phyloP scores from a whole-genome alignment of 2,113 vertebrate genomes.

The Pteruthius melanotis region DNA sequence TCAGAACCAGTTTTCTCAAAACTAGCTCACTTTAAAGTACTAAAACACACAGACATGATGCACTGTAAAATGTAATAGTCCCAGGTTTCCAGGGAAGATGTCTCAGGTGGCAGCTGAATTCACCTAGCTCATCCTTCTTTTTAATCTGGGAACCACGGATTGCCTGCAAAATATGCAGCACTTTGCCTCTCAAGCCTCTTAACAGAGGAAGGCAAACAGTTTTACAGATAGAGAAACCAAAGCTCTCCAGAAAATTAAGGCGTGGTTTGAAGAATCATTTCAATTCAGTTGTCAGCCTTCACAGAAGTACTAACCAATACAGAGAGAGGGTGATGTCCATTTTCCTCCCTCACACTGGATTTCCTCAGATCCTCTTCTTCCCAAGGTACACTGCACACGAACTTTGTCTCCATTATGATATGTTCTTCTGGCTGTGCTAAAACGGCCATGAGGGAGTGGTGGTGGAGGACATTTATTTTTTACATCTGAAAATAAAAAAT shows the following conservation, averaged over 20 bases:
- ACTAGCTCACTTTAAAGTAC: not conserved
- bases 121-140: not conserved
- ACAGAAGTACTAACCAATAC: constrained; percentile 58
- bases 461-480: constrained; percentile 73
- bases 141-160: rapidly evolving
- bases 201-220: not conserved
- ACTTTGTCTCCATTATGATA: constrained; percentile 62
- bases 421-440: not conserved
- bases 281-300: not conserved
- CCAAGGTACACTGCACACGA: constrained; percentile 57
- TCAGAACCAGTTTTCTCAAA: not conserved
- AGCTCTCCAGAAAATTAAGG: not conserved
- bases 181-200: not conserved
- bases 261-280: not conserved
- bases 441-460: constrained; percentile 49
- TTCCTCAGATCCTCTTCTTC: constrained; percentile 43
- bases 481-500: constrained; percentile 45
- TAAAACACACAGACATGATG: not conserved
- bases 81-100: not conserved
- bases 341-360: constrained; percentile 72
- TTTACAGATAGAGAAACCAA: not conserved
- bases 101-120: not conserved
- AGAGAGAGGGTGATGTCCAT: constrained; percentile 72
- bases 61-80: not conserved
- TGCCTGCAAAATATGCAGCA: not conserved